Conservation (phyloP, 2,797 vertebrate genomes). For the Odontamblyopus rebecca region DNA sequence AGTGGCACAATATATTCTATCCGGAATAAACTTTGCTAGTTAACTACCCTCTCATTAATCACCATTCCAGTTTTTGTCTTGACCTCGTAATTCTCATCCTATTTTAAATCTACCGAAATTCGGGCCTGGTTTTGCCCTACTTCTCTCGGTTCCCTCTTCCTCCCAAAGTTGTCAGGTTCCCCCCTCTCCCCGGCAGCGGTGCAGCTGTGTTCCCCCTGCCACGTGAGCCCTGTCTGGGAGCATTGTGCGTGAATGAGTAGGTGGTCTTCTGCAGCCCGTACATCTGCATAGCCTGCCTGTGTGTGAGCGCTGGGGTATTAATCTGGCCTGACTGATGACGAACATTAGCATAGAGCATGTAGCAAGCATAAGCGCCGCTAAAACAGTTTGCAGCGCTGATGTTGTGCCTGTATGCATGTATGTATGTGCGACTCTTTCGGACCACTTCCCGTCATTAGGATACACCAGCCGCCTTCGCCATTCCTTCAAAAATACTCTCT, state of each 20-base stretch:
- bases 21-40: not conserved
- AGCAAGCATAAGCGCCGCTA: constrained; percentile 51
- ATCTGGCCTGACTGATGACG: constrained; percentile 70
- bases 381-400: constrained; percentile 34
- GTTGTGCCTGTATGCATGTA: constrained; percentile 38
- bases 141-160: not conserved
- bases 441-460: constrained; percentile 77
- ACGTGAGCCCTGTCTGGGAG: constrained; percentile 43
- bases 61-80: not conserved
- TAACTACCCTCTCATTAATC: not conserved
- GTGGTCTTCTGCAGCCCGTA: constrained; percentile 56
- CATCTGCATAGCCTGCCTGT: constrained; percentile 41
- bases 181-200: not conserved
- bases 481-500: constrained; percentile 75
- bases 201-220: constrained; percentile 33
- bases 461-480: constrained; percentile 56
- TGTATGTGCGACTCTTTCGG: constrained; percentile 44
- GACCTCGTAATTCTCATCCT: not conserved
- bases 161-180: constrained; percentile 4
- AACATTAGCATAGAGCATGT: constrained; percentile 69
- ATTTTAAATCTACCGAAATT: not conserved
- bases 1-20: too few species aligned
- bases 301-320: constrained; percentile 60
- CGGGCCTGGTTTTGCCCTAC: not conserved
- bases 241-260: constrained; percentile 62